A percentile compares a stretch with the other conserved stretches of the same genome.
phyloP scores from a whole-genome alignment of 2,888 invertebrate species.

The Scaptomyza polygonia region DNA sequence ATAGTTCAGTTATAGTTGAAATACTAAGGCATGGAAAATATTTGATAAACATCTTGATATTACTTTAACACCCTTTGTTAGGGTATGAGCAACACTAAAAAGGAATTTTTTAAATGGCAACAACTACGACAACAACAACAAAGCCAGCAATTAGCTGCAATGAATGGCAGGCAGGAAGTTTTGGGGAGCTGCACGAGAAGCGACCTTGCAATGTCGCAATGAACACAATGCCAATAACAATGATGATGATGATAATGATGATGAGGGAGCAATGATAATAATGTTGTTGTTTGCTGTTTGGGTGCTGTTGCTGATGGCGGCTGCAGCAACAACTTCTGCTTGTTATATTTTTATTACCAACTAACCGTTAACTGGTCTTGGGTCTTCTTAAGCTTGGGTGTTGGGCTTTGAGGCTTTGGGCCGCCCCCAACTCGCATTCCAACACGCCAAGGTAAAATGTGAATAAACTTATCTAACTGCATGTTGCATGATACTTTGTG shows the following conservation, averaged over 20 bases:
- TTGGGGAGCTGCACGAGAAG: conserved; percentile 52
- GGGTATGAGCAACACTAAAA: conserved; percentile 46
- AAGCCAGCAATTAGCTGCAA: conserved; percentile 62
- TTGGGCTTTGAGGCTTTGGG: conserved; percentile 23
- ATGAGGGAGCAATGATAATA: conserved; percentile 8
- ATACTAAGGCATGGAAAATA: too few relatives aligned
- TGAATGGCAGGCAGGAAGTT: conserved; percentile 68
- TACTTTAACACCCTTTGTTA: neutral
- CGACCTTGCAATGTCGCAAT: conserved; percentile 76
- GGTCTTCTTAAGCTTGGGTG: neutral
- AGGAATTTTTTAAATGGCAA: conserved; percentile 66
- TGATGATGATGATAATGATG: conserved; percentile 11
- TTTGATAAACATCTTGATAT: neutral
- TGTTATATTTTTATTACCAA: conserved; percentile 60
- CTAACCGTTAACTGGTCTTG: conserved; percentile 51
- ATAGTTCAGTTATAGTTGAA: too few relatives aligned
- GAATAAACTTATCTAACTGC: conserved; percentile 67
- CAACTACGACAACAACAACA: conserved; percentile 41
- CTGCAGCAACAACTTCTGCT: conserved; percentile 29
- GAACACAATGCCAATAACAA: conserved; percentile 33
- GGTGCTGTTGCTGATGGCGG: conserved; percentile 11
- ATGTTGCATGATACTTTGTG: conserved; percentile 69
- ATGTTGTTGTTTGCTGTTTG: conserved; percentile 17
- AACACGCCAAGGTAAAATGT: conserved; percentile 60
- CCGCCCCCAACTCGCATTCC: conserved; percentile 64